Percentiles rank a stretch among this genome's conserved stretches.
Conservation (phyloP, 1,140 invertebrate genomes). For the Laupala kohalensis region DNA sequence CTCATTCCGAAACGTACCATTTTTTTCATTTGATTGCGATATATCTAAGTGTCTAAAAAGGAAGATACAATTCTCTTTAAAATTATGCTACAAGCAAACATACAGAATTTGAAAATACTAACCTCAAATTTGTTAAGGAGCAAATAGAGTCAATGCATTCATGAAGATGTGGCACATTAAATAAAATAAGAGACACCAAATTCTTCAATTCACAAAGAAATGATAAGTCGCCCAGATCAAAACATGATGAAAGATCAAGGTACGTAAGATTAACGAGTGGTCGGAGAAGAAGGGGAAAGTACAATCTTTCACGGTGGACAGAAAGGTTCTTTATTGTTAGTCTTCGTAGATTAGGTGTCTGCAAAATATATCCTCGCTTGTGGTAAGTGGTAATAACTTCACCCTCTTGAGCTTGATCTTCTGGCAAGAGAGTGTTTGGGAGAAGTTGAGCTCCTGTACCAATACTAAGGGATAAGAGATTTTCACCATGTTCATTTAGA, state of each 20-base stretch:
- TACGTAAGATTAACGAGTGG: constrained; percentile 50
- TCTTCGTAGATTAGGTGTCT: constrained; percentile 46
- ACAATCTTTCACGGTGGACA: constrained; percentile 31
- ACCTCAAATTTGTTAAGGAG: constrained; percentile 38
- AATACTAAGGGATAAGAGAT: constrained; percentile 28
- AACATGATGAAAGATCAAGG: constrained; percentile 66
- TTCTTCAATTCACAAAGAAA: constrained; percentile 43
- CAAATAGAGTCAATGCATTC: constrained; percentile 40
- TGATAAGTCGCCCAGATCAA: constrained; percentile 39
- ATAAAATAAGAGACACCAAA: constrained; percentile 57
- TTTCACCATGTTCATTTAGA: constrained; percentile 35
- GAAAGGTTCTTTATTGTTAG: constrained; percentile 43
- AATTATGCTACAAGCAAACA: background rate
- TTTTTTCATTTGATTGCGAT: constrained; percentile 51
- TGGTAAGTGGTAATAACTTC: constrained; percentile 30
- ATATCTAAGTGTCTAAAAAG: constrained; percentile 64
- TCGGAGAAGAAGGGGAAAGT: constrained; percentile 38
- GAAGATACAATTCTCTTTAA: constrained; percentile 13
- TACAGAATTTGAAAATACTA: constrained; percentile 16
- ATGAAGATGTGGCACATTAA: constrained; percentile 46
- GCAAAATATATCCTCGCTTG: constrained; percentile 38
- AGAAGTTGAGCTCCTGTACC: constrained; percentile 22
- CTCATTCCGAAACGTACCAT: constrained; percentile 47
- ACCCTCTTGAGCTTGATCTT: constrained; percentile 12
- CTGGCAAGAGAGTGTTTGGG: constrained; percentile 12